A percentile compares a stretch with the other conserved stretches of the same genome.
Conservation (phyloP, 2,888 invertebrate genomes). For the Tipula unca region DNA sequence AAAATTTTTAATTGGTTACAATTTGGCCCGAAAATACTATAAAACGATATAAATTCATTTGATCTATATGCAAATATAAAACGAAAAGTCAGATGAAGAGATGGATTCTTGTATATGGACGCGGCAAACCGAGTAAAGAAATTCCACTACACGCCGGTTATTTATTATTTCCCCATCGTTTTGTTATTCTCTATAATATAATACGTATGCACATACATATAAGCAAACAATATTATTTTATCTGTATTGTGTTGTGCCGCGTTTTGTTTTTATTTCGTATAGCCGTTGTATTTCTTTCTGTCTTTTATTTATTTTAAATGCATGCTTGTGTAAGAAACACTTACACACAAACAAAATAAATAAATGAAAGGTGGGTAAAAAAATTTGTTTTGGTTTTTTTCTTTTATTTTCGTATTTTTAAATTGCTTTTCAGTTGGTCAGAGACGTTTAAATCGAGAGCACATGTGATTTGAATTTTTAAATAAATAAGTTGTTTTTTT, state of each 20-base stretch:
- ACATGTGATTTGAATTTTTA: neutral
- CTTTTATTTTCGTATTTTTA: neutral
- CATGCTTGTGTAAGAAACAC: neutral
- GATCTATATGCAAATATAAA: neutral
- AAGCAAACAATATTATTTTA: too few relatives aligned
- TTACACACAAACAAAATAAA: neutral
- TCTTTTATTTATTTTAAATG: neutral
- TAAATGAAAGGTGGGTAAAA: neutral
- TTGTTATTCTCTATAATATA: neutral
- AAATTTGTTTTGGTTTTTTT: neutral
- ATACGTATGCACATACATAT: neutral
- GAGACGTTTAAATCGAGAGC: neutral
- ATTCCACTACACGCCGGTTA: neutral
- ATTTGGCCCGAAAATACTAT: too few relatives aligned
- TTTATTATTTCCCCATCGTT: neutral
- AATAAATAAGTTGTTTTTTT: neutral
- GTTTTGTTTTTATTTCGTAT: neutral
- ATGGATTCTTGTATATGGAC: neutral
- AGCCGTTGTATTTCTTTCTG: neutral
- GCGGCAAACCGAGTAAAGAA: neutral
- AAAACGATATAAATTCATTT: neutral
- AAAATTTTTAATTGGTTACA: too few relatives aligned
- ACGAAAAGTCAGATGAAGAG: neutral
- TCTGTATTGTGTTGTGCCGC: neutral
- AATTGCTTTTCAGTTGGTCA: slow-evolving; percentile 14